These are phyloP conservation scores for Echinops telfairi DNA, from an alignment of 2,113 vertebrate species.

Conservation along the genomic window DNA sequence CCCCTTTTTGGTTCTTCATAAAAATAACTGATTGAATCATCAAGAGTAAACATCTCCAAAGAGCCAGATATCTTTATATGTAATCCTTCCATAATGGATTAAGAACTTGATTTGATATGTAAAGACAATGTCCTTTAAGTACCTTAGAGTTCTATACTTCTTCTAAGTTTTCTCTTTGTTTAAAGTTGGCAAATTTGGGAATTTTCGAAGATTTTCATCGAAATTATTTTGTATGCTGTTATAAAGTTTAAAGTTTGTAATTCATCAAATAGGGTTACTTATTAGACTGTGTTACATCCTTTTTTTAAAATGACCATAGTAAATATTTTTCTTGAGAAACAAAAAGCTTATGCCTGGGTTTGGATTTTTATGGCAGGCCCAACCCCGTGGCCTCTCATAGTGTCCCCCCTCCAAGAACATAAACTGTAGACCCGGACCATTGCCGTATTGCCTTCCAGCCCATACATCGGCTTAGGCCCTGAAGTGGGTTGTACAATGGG, in stretches of 20 bases:
- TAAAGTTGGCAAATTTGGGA: constrained; percentile 25
- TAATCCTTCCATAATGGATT: constrained; percentile 26
- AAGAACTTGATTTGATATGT: constrained; percentile 49
- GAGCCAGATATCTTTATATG: constrained; percentile 15
- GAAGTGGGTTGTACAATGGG: too few species aligned
- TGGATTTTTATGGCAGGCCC: too few species aligned
- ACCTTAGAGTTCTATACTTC: not conserved
- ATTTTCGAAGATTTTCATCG: not conserved
- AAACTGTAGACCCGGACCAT: too few species aligned
- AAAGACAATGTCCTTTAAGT: constrained; percentile 60
- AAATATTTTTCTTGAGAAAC: constrained; percentile 5
- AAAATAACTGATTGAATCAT: constrained; percentile 24
- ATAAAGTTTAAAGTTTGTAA: constrained; percentile 47
- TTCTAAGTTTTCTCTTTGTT: constrained; percentile 17
- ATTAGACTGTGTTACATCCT: not conserved
- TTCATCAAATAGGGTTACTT: constrained; percentile 7
- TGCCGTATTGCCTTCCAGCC: too few species aligned
- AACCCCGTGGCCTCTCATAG: too few species aligned
- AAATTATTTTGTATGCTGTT: constrained; percentile 38
- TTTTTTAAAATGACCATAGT: constrained; percentile 32
- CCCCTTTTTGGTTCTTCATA: not conserved
- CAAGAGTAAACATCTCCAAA: not conserved
- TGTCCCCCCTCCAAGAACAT: too few species aligned
- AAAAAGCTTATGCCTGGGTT: not conserved
- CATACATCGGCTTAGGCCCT: too few species aligned